Percentiles rank a stretch among this genome's conserved stretches.
Conservation (phyloP, 2,888 invertebrate genomes). For the Danaus chrysippus region DNA sequence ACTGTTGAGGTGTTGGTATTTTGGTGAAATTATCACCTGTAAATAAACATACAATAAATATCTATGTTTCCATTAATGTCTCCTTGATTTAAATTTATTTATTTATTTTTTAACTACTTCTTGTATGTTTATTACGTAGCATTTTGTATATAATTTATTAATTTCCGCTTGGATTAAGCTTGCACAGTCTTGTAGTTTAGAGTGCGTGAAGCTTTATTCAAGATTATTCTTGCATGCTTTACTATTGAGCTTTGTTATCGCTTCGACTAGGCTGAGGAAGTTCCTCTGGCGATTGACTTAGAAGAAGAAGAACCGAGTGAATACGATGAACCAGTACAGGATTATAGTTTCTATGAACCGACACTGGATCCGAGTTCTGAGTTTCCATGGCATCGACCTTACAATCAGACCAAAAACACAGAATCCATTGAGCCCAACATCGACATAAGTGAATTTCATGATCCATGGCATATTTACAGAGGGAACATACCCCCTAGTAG, state of each 20-base stretch:
- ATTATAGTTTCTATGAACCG: constrained; percentile 52
- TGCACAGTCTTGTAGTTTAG: constrained; percentile 45
- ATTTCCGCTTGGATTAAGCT: constrained; percentile 66
- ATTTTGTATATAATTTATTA: constrained; percentile 43
- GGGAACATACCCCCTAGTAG: constrained; percentile 64
- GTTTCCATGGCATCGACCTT: constrained; percentile 72
- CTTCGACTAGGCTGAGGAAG: constrained; percentile 72
- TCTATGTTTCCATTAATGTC: constrained; percentile 1
- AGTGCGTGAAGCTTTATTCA: constrained; percentile 66
- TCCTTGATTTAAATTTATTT: constrained; percentile 9
- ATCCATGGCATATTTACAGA: constrained; percentile 88
- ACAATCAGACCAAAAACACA: constrained; percentile 44
- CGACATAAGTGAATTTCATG: constrained; percentile 63
- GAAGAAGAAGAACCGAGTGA: constrained; percentile 48
- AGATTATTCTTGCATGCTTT: constrained; percentile 65
- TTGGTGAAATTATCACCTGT: constrained; percentile 69
- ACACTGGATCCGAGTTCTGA: constrained; percentile 63
- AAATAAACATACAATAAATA: constrained; percentile 59
- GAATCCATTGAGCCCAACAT: constrained; percentile 41
- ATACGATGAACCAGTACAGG: constrained; percentile 34
- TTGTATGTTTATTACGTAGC: constrained; percentile 62
- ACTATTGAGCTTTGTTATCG: constrained; percentile 66
- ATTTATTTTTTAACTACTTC: constrained; percentile 9
- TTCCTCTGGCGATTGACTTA: constrained; percentile 38
- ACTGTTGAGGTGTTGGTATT: constrained; percentile 72